Evolutionary conservation across 2,797 vertebrate species (phyloP).

Genomic region (Choloepus didactylus): DNA sequence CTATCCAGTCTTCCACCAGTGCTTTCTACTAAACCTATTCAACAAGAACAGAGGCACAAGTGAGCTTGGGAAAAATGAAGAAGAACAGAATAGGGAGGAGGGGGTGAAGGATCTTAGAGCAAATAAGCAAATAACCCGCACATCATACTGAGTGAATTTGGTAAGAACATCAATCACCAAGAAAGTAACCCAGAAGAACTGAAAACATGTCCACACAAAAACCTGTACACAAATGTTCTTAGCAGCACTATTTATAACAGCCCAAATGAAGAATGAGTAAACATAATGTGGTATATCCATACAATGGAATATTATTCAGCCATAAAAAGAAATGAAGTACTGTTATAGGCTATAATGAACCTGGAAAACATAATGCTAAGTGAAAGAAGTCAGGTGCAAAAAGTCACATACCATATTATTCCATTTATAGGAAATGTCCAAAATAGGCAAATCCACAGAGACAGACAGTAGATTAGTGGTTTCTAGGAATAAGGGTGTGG

Average conservation of each 20-base stretch:
- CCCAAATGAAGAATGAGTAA: background rate
- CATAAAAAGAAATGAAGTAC: background rate
- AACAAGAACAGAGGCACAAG: background rate
- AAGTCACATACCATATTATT: background rate
- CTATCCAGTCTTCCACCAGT: background rate
- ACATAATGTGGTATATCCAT: background rate
- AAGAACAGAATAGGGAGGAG: background rate
- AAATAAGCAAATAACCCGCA: background rate
- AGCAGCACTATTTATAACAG: background rate
- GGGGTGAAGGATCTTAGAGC: background rate
- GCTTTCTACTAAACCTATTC: background rate
- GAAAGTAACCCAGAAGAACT: background rate
- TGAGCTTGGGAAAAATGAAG: background rate
- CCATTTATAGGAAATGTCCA: background rate
- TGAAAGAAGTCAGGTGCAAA: conserved; percentile 23
- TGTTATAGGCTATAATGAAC: background rate
- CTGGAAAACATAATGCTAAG: background rate
- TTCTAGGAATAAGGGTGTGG: background rate
- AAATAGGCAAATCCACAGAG: background rate
- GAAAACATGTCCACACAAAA: background rate
- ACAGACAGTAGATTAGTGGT: background rate
- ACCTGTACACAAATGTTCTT: background rate
- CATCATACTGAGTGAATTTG: background rate
- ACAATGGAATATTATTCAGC: background rate
- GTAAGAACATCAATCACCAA: background rate